Percentiles rank a stretch among this genome's conserved stretches.
phyloP scores from a whole-genome alignment of 2,888 invertebrate species.

The Mylabris sibirica region DNA sequence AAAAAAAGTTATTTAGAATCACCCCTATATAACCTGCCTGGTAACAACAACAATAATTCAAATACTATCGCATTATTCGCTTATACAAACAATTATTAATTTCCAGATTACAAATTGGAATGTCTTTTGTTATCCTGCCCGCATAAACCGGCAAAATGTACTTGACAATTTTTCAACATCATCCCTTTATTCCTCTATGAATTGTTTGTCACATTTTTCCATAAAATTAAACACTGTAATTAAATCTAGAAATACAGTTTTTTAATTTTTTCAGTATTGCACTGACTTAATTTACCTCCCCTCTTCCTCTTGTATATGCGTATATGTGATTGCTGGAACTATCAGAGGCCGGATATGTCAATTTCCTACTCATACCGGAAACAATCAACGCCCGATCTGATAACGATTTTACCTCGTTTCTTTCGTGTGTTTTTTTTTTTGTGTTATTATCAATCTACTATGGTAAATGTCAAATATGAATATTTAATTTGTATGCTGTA shows the following conservation, averaged over 20 bases:
- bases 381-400: slow-evolving; percentile 48
- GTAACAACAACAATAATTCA: neutral
- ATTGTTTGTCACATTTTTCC: too few relatives aligned
- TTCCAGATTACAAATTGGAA: slow-evolving; percentile 1
- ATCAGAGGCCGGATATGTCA: slow-evolving; percentile 45
- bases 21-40: neutral
- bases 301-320: neutral
- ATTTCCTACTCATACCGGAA: slow-evolving; percentile 53
- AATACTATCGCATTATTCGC: slow-evolving; percentile 4
- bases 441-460: neutral
- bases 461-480: neutral
- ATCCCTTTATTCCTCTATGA: neutral
- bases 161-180: neutral
- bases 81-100: slow-evolving; percentile 9
- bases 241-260: neutral
- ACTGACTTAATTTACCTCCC: too few relatives aligned
- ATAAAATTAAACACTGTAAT: too few relatives aligned
- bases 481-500: neutral
- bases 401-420: slow-evolving; percentile 35
- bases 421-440: neutral
- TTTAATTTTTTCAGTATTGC: neutral
- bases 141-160: neutral
- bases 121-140: slow-evolving; percentile 12
- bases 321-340: neutral
- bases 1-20: neutral